Evolutionary conservation across 2,113 vertebrate genomes (phyloP), one percentile per base, ranked within the genome.

Genomic region (Apteryx mantelli): DNA sequence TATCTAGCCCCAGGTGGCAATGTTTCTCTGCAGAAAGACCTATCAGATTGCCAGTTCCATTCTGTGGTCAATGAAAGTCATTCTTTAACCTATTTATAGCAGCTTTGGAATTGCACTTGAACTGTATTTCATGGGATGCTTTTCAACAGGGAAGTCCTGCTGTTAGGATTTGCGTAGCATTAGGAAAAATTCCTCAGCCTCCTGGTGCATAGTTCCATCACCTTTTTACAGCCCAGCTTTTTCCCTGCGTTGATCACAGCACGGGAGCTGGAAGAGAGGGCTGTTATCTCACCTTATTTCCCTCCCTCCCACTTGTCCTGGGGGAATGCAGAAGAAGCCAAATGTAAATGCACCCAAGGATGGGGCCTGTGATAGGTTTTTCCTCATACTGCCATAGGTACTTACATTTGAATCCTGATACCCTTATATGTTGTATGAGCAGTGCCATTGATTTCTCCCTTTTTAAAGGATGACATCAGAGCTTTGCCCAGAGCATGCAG

Each of bases 1-100:
- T 36, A 56, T 32, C 4, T 14, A n/a, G 32, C 21, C 32, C n/a
- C 0, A 0, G 18, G 2, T 19, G 15, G 3, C 38, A 40, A 58
- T 10, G 30, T 30, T 5, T 36, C 56, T 68, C 34, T 58, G 50
- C 73, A n/a, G 44, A 30, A 71, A 18, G 28, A 18, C 7, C 18
- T 17, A 1, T 6, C 0, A 5, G 28, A 50, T 69, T 84, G 26
- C 36, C 22, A 11, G 14, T 55, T 75, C 15, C 53, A 0, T 40
- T n/a, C 52, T 48, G 61, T 46, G 48, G 13, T 8, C 3, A 71
- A 46, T 38, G 26, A 3, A 88, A 83, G n/a, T 4, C 6, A 11
- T 52, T 74, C 44, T 65, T 52, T 15, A 58, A 38, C 30, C 15
- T 69, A 0, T 19, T 52, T 56, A 13, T 44, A 22, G 26, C 73